Percentiles rank a stretch among this genome's conserved stretches.
Conservation (phyloP, 2,113 vertebrate species). For the Tor tambroides region DNA sequence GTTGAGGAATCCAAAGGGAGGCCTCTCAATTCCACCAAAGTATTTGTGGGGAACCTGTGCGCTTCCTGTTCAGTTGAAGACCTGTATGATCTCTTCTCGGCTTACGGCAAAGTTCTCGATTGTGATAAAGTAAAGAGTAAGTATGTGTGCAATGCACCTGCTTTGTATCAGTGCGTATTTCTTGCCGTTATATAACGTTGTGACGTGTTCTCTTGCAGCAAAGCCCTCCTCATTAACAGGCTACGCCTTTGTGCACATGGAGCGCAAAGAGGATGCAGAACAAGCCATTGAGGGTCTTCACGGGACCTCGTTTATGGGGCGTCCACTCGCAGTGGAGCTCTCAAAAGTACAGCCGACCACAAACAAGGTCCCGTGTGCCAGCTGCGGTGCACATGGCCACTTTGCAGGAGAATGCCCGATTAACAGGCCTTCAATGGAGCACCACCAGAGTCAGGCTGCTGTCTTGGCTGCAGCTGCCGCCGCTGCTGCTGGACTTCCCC, state of each 20-base stretch:
- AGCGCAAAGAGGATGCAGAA: constrained; percentile 91
- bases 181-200: neutral
- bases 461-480: constrained; percentile 78
- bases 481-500: constrained; percentile 76
- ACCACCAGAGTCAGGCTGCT: constrained; percentile 81
- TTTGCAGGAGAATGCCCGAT: constrained; percentile 73
- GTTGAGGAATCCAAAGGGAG: constrained; percentile 91
- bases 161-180: neutral
- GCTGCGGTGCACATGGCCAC: constrained; percentile 68
- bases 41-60: constrained; percentile 94
- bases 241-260: constrained; percentile 98
- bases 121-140: constrained; percentile 98
- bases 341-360: constrained; percentile 91
- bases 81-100: constrained; percentile 88
- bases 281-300: constrained; percentile 91
- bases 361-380: constrained; percentile 61
- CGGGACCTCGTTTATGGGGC: constrained; percentile 91
- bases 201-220: constrained; percentile 61
- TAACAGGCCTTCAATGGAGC: constrained; percentile 73
- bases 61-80: constrained; percentile 89
- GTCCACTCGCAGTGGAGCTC: constrained; percentile 92
- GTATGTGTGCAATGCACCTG: neutral
- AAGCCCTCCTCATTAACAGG: constrained; percentile 81
- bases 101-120: constrained; percentile 92
- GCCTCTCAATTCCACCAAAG: constrained; percentile 92